A percentile compares a stretch with the other conserved stretches of the same genome.
Conservation (phyloP, 2,113 vertebrate genomes). For the Calidris pugnax region DNA sequence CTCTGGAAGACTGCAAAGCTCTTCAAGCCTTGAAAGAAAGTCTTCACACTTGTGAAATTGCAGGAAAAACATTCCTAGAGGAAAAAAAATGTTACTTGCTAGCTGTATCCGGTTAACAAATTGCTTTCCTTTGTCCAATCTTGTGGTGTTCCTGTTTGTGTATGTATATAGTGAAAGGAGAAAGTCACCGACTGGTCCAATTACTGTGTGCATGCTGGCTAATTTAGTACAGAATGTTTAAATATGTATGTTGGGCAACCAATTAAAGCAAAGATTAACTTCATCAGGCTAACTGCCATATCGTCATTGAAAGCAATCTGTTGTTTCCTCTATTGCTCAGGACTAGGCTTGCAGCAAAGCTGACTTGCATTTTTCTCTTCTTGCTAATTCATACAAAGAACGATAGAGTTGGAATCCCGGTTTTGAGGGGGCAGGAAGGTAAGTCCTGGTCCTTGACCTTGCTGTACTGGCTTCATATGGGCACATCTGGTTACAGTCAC, state of each 20-base stretch:
- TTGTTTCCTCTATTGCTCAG: neutral
- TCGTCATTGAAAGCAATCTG: constrained; percentile 2
- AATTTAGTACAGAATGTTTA: constrained; percentile 51
- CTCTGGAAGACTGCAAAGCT: constrained; percentile 38
- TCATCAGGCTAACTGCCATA: constrained; percentile 32
- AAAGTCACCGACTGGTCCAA: constrained; percentile 41
- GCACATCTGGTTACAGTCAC: neutral
- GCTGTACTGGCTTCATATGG: neutral
- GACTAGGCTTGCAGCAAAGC: constrained; percentile 17
- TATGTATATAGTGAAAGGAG: constrained; percentile 57
- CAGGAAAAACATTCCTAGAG: constrained; percentile 54
- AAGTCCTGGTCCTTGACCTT: neutral
- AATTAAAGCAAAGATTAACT: constrained; percentile 64
- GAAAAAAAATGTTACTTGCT: constrained; percentile 46
- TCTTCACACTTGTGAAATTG: constrained; percentile 38
- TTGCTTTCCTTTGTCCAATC: constrained; percentile 56
- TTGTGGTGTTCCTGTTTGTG: constrained; percentile 55
- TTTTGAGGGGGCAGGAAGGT: neutral
- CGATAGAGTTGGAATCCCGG: neutral
- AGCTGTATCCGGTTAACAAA: constrained; percentile 50
- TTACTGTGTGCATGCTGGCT: constrained; percentile 51
- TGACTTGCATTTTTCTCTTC: constrained; percentile 4
- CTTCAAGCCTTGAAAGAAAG: constrained; percentile 41
- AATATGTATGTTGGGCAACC: constrained; percentile 48
- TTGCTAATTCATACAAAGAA: neutral